phyloP scores from a whole-genome alignment of 2,113 vertebrate genomes.

The Entomyzon cyanotis region DNA sequence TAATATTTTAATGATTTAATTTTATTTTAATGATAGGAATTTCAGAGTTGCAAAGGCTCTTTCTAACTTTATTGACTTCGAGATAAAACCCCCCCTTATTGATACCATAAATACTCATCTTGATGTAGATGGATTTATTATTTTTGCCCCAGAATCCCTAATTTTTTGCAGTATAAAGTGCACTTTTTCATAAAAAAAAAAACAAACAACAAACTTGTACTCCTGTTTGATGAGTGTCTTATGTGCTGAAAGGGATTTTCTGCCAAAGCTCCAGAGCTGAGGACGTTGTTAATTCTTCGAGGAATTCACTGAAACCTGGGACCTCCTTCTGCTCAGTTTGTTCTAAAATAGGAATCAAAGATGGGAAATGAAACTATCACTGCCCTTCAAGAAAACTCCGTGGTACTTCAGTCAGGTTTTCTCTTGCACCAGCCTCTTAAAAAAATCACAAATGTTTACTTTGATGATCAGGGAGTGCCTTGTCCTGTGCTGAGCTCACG shows the following conservation, averaged over 20 bases:
- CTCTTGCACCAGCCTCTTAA: constrained; percentile 8
- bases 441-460: not conserved
- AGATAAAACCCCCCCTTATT: not conserved
- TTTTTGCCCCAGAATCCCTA: not conserved
- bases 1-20: not conserved
- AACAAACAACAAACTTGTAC: not conserved
- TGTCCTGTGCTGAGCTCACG: not conserved
- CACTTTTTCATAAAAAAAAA: constrained; percentile 25
- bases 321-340: not conserved
- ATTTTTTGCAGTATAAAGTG: constrained; percentile 11
- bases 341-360: not conserved
- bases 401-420: not conserved
- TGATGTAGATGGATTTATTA: not conserved
- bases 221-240: not conserved
- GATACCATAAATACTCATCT: not conserved
- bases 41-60: not conserved
- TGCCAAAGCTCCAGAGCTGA: not conserved
- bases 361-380: not conserved
- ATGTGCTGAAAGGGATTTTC: not conserved
- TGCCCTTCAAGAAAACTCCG: not conserved
- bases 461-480: constrained; percentile 51
- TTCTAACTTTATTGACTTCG: not conserved
- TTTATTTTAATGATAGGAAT: not conserved
- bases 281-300: not conserved
- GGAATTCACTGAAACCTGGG: not conserved